Evolutionary conservation across 2,888 invertebrate species (phyloP), one percentile per base, ranked within the genome.

Genomic region (Drosophila villosipedis): DNA sequence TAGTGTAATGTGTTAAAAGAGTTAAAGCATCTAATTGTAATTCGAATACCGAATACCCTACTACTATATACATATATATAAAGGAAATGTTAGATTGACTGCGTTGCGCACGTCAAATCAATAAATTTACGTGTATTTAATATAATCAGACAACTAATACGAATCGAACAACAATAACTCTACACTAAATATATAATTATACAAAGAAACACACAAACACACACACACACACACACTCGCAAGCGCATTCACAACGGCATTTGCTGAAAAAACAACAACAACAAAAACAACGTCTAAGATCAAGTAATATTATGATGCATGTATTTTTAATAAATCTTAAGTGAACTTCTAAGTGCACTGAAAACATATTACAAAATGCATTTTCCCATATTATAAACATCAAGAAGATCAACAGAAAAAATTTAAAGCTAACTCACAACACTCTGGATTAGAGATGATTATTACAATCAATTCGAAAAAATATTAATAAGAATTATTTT

Each of bases 321-420:
- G 84, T 84, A 85, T 73, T 84, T 84, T 82, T 57, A 85, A 85
- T 84, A 84, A 84, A 82, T 66, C 55, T 65, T 54, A 72, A 69
- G 77, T 73, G 69, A 80, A 78, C 80, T 70, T 75, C 31, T 55
- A 35, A 68, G 67, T 62, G 64, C 75, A 75, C 71, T 65, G 47
- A 43, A 67, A 64, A 73, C 31, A 52, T 65, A 58, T 41, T 55
- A 49, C 19, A 16, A 43, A 30, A 5, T 3, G 6, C n/a, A n/a
- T 43, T 57, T 57, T 39, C 22, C 22, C 12, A 22, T 12, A 22
- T 43, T 5, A 4, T 4, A 4, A 39, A 39, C 14, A 35, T 35
- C 4, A 35, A 19, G 7, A 7, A 37, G 2, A 19, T 7, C 39
- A 39, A 3, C 41, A 41, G n/a, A 43, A 22, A 12, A 43, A 1